These are phyloP conservation scores for Ephestia elutella DNA, from an alignment of 1,140 invertebrate genomes.

Conservation along the genomic window DNA sequence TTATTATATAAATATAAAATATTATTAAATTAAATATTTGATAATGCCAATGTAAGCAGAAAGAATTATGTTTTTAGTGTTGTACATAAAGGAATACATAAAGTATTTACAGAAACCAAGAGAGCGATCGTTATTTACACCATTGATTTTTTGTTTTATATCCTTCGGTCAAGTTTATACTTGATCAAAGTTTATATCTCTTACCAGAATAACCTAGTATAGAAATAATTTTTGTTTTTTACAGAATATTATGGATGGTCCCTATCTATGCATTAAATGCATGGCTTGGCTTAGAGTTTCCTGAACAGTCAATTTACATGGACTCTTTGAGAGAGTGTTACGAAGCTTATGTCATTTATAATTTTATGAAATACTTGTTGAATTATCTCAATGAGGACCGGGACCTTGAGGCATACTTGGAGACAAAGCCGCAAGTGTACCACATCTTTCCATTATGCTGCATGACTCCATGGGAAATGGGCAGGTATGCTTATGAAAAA, in stretches of 20 bases:
- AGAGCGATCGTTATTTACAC: no score
- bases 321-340: constrained; percentile 96
- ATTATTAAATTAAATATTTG: no score
- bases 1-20: no score
- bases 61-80: no score
- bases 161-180: no score
- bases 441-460: constrained; percentile 91
- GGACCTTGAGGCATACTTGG: constrained; percentile 86
- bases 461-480: constrained; percentile 90
- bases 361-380: constrained; percentile 96
- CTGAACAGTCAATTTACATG: constrained; percentile 90
- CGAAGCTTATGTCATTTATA: constrained; percentile 97
- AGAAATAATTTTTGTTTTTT: constrained; percentile 35
- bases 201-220: neutral
- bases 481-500: constrained; percentile 74
- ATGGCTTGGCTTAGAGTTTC: constrained; percentile 88
- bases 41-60: no score
- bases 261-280: constrained; percentile 97
- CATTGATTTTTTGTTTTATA: no score
- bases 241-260: constrained; percentile 97
- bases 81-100: no score
- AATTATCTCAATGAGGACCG: constrained; percentile 91
- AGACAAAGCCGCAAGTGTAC: constrained; percentile 88
- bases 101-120: no score
- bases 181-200: neutral